A percentile compares a stretch with the other conserved stretches of the same genome.
phyloP scores from a whole-genome alignment of 1,140 invertebrate genomes.

The Radopholus similis region DNA sequence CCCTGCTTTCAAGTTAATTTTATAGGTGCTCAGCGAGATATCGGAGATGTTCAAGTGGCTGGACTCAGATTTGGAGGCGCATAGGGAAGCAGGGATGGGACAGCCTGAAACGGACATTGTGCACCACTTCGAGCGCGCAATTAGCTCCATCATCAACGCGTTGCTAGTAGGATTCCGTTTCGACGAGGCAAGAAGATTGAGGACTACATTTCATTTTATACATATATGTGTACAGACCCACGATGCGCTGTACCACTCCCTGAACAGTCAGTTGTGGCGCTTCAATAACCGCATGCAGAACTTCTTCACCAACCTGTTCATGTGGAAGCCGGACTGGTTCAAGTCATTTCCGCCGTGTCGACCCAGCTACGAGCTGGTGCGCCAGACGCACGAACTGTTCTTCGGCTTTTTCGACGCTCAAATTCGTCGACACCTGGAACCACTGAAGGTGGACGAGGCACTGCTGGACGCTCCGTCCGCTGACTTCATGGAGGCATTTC shows the following conservation, averaged over 20 bases:
- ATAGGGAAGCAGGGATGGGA: conserved; percentile 2
- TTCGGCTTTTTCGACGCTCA: conserved; percentile 20
- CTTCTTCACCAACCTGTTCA: conserved; percentile 16
- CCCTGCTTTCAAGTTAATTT: conserved; percentile 22
- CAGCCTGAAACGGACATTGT: conserved; percentile 32
- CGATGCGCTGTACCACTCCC: conserved; percentile 1
- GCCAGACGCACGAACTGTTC: conserved; percentile 4
- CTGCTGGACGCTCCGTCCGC: conserved; percentile 1
- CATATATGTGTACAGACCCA: neutral
- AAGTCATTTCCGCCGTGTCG: conserved; percentile 10
- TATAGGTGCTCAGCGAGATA: conserved; percentile 30
- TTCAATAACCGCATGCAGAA: conserved; percentile 22
- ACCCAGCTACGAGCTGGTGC: neutral
- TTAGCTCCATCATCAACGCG: conserved; percentile 21
- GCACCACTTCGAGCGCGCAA: conserved; percentile 21
- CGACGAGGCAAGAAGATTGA: no score
- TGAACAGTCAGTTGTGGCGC: conserved; percentile 11
- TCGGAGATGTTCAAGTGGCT: conserved; percentile 2
- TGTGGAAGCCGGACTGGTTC: conserved; percentile 8
- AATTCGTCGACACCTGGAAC: conserved; percentile 6
- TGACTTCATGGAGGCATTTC: conserved; percentile 37
- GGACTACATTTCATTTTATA: no score
- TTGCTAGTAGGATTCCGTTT: conserved; percentile 19
- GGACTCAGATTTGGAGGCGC: neutral
- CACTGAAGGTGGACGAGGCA: neutral